Base-by-base conservation (phyloP, 2,888 invertebrate species). In the Epistrophe eligans region DNA sequence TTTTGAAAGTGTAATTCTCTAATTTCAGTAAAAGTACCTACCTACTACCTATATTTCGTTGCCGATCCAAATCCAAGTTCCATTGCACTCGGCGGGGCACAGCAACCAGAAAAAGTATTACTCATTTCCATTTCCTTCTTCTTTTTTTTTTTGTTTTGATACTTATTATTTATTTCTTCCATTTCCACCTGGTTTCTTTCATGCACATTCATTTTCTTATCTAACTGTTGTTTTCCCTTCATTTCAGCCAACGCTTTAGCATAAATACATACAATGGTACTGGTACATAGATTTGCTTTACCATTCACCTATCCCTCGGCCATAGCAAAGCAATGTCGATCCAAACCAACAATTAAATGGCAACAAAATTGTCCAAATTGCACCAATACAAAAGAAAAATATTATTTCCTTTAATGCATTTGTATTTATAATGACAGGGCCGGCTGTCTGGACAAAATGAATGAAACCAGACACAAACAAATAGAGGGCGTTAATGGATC, bases 321-420 rank as follows among this genome's bases (percentile, higher is more conserved):
- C 40, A 13, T 4, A 19, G 45, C 15, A n/a, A 4, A 19, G 11
- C 38, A 24, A 43, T 35, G 15, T 28, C 28, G 24, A 32, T 76
- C 7, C 15, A 45, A 28, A 45, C 40, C 52, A 72, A 45, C 13
- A 64, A 55, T 28, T 50, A 55, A 84, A 84, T 67, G 38, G 72
- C 76, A 81, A 81, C 80, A 84, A 84, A 84, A 74, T 58, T 83
- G 70, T 84, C 76, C 74, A 84, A 84, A 77, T 77, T 81, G 70
- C 79, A 79, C 74, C 40, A 71, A 64, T 43, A 64, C 83, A 62
- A 62, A 45, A 43, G 67, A 50, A 67, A 50, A 50, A 15, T 50
- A 50, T 35, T 24, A 48, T 43, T 43, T 62, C 24, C 43, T 62
- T 45, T 10, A 62, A 19, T 62, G 43, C 43, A 40, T 40, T 60